Evolutionary conservation across 2,797 vertebrate genomes (phyloP).

Genomic region (Delichon dasypus): DNA sequence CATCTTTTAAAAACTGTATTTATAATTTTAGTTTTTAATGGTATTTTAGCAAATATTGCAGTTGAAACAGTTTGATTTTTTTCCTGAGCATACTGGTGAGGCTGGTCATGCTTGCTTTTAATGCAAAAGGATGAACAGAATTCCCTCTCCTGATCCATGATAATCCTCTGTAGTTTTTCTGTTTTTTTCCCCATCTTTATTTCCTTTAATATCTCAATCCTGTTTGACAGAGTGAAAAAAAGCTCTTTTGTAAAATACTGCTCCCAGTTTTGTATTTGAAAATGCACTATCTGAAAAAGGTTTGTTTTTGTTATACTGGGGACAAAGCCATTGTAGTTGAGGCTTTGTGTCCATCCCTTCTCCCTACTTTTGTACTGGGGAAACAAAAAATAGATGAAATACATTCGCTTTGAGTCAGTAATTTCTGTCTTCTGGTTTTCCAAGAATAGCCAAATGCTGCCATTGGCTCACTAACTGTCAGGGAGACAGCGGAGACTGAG

Average conservation of each 20-base stretch:
- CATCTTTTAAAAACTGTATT: not conserved
- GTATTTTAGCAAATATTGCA: not conserved
- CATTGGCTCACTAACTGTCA: constrained; percentile 32
- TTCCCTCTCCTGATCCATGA: not conserved
- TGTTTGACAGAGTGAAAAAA: not conserved
- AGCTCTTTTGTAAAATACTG: not conserved
- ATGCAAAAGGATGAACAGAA: constrained; percentile 13
- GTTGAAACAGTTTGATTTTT: not conserved
- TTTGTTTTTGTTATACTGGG: not conserved
- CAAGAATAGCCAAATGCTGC: constrained; percentile 52
- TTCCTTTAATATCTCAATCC: not conserved
- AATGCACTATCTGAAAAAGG: not conserved
- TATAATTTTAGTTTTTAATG: not conserved
- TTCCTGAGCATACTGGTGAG: not conserved
- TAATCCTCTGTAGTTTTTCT: not conserved
- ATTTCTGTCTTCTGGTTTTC: constrained; percentile 51
- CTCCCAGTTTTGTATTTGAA: not conserved
- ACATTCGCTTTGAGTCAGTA: constrained; percentile 50
- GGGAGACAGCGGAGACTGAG: constrained; percentile 18
- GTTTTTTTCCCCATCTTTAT: not conserved
- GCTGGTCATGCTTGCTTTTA: not conserved
- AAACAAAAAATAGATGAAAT: constrained; percentile 33
- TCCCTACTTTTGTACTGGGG: not conserved
- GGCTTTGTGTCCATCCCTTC: not conserved
- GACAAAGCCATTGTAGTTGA: not conserved